Evolutionary conservation across 2,888 invertebrate genomes (phyloP).

Genomic region (Agelastica alni): DNA sequence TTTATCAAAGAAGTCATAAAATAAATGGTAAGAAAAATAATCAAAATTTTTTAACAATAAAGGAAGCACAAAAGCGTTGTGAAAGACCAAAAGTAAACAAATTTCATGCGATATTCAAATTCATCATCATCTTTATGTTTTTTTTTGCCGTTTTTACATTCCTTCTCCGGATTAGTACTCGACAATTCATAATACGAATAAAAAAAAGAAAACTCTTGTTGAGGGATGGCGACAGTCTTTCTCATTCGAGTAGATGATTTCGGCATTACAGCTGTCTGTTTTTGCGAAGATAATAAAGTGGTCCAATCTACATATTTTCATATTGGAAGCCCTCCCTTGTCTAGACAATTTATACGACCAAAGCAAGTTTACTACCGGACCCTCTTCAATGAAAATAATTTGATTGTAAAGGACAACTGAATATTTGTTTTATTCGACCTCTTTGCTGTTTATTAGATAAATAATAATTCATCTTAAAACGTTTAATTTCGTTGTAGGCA

Average conservation of each 20-base stretch:
- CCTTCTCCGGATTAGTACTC: background rate
- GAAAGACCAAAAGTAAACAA: background rate
- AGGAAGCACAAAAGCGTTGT: too few relatives aligned
- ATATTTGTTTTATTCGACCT: background rate
- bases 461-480: too few relatives aligned
- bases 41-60: too few relatives aligned
- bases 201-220: conserved; percentile 5
- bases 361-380: conserved; percentile 13
- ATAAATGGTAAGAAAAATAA: too few relatives aligned
- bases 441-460: too few relatives aligned
- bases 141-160: background rate
- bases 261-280: conserved; percentile 13
- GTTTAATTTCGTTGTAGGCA: too few relatives aligned
- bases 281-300: conserved; percentile 14
- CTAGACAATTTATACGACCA: conserved; percentile 17
- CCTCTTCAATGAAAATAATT: background rate
- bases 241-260: conserved; percentile 13
- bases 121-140: background rate
- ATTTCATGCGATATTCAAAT: background rate
- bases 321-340: conserved; percentile 6
- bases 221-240: conserved; percentile 6
- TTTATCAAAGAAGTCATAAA: too few relatives aligned
- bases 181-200: background rate
- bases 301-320: conserved; percentile 16
- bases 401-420: background rate